Evolutionary conservation across 2,113 vertebrate genomes (phyloP), one percentile per base, ranked within the genome.

Genomic region (Tringa solitaria): DNA sequence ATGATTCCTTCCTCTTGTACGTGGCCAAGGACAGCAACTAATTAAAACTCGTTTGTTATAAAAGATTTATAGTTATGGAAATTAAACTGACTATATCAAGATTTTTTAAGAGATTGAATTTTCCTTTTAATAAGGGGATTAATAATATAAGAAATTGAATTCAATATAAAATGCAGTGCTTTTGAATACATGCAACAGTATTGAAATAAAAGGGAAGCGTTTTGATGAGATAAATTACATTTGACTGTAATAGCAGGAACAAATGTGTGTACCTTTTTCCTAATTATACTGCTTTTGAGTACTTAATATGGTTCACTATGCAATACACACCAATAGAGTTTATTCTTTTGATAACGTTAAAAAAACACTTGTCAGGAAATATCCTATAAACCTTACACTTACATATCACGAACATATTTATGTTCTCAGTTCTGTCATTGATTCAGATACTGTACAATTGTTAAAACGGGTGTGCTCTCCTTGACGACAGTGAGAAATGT

Each of bases 31-130:
- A 91, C 90, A 95, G 90, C 88, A 94, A 94, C 81, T 96, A 97
- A 94, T 96, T 91, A 96, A 96, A 94, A 91, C 46, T 91, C 53
- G 50, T 89, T 91, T 96, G 54, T 79, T 87, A 93, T 80, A 74
- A 97, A 97, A 96, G 54, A 93, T 94, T 96, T 93, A 96, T 84
- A 92, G 90, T 92, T 91, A 92, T 94, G 79, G 75, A 96, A 96
- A 97, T 95, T 87, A 96, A 96, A 90, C 60, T 70, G 72, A 79
- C 64, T 95, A 26, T 69, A 93, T 94, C 73, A 82, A 97, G 94
- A 90, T 90, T 92, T 95, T 88, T 95, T 4, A 95, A 95, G 65
- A 96, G 75, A 93, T 81, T 93, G 20, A 81, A 59, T 91, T 95
- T 95, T 70, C 30, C 30, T 76, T 95, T 96, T 91, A 84, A 75